phyloP scores from a whole-genome alignment of 2,797 vertebrate species.

The Todus mexicanus region DNA sequence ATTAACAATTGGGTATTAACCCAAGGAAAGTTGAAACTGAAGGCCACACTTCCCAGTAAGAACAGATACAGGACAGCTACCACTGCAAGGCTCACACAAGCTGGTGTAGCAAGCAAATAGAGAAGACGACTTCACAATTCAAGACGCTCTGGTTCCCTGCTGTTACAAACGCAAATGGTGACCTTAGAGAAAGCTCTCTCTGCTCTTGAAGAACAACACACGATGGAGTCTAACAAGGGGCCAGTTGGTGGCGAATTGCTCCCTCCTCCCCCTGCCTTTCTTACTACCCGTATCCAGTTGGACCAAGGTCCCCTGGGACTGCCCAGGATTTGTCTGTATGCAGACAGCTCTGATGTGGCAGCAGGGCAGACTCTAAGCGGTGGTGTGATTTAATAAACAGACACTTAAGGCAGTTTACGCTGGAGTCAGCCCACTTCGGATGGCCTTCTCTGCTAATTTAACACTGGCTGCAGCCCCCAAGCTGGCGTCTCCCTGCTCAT shows the following conservation, averaged over 20 bases:
- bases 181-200: neutral
- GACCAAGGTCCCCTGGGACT: slow-evolving; percentile 50
- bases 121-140: neutral
- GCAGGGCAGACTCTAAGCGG: slow-evolving; percentile 70
- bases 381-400: slow-evolving; percentile 81
- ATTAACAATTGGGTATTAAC: no score
- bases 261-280: neutral
- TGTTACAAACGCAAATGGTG: neutral
- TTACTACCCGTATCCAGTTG: slow-evolving; percentile 53
- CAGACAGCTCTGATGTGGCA: slow-evolving; percentile 71
- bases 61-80: neutral
- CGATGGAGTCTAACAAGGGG: neutral
- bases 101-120: neutral
- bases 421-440: slow-evolving; percentile 69
- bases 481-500: slow-evolving; percentile 79
- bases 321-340: slow-evolving; percentile 56
- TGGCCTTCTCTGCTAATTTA: slow-evolving; percentile 79
- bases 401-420: slow-evolving; percentile 77
- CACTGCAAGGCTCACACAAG: neutral
- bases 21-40: neutral
- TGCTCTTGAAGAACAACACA: neutral
- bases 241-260: neutral
- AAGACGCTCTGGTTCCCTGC: neutral
- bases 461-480: slow-evolving; percentile 72
- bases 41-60: neutral